Percentiles rank a stretch among this genome's conserved stretches.
phyloP scores from a whole-genome alignment of 2,888 invertebrate genomes.

The Drosophila dives region DNA sequence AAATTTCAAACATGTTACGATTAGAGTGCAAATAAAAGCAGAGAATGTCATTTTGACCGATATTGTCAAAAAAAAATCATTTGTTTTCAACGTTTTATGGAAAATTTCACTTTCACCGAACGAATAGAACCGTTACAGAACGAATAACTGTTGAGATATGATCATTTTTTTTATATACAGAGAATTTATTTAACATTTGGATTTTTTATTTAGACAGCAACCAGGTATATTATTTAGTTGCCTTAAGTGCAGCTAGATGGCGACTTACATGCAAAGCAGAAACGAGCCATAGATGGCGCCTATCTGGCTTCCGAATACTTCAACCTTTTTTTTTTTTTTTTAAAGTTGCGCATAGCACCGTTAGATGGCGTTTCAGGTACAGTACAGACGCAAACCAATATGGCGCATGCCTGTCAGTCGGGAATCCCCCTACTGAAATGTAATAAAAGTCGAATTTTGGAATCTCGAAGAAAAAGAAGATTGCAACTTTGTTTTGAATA shows the following conservation, averaged over 20 bases:
- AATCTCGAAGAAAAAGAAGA: not conserved
- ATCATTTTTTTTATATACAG: not conserved
- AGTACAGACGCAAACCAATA: not conserved
- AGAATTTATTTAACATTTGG: not conserved
- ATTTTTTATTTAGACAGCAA: too few relatives aligned
- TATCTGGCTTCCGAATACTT: not conserved
- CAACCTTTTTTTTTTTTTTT: not conserved
- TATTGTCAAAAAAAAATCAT: conserved; percentile 4
- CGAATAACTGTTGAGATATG: not conserved
- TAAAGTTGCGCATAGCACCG: not conserved
- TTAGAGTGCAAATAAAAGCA: conserved; percentile 59
- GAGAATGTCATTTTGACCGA: conserved; percentile 39
- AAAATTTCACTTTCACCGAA: not conserved
- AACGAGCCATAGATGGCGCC: not conserved
- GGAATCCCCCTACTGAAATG: not conserved
- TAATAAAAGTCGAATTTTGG: not conserved
- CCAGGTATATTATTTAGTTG: not conserved
- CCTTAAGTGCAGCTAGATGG: not conserved
- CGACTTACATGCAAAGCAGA: not conserved
- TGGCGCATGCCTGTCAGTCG: not conserved
- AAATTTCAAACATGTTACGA: conserved; percentile 48
- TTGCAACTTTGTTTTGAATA: conserved; percentile 58
- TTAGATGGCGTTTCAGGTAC: not conserved
- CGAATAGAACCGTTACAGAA: not conserved
- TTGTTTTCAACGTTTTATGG: not conserved